Conservation (phyloP, 2,888 invertebrate species). For the Uropetala carovei region DNA sequence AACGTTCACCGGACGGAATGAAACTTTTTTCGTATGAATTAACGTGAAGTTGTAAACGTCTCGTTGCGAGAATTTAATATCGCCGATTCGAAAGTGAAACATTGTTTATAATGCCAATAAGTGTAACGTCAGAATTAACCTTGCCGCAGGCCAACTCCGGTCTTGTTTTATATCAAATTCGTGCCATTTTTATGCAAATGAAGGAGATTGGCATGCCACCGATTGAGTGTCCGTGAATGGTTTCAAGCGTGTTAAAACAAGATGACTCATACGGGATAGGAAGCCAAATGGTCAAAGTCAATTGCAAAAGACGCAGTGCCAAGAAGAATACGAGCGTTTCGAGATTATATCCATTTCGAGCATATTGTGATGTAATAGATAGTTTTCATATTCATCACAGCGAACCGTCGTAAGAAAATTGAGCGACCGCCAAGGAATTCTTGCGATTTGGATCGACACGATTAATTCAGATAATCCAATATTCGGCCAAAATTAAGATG, state of each 20-base stretch:
- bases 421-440: neutral
- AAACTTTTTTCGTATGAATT: neutral
- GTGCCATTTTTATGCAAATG: conserved; percentile 25
- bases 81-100: neutral
- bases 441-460: no score
- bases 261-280: conserved; percentile 17
- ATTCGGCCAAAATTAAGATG: no score
- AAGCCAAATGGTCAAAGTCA: conserved; percentile 29
- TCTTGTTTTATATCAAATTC: conserved; percentile 18
- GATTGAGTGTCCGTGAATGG: neutral
- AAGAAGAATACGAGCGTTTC: neutral
- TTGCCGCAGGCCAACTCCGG: neutral
- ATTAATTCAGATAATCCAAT: no score
- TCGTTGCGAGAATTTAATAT: neutral
- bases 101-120: neutral
- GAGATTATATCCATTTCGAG: conserved; percentile 24
- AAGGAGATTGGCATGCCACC: neutral
- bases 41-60: conserved; percentile 16
- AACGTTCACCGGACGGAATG: neutral
- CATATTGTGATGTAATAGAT: neutral
- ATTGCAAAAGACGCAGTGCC: conserved; percentile 28
- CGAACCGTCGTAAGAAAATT: conserved; percentile 2
- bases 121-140: neutral
- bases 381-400: conserved; percentile 19
- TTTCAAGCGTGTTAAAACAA: neutral